Base-by-base conservation (phyloP, 1,140 invertebrate species). In the Stegodyphus dumicola region DNA sequence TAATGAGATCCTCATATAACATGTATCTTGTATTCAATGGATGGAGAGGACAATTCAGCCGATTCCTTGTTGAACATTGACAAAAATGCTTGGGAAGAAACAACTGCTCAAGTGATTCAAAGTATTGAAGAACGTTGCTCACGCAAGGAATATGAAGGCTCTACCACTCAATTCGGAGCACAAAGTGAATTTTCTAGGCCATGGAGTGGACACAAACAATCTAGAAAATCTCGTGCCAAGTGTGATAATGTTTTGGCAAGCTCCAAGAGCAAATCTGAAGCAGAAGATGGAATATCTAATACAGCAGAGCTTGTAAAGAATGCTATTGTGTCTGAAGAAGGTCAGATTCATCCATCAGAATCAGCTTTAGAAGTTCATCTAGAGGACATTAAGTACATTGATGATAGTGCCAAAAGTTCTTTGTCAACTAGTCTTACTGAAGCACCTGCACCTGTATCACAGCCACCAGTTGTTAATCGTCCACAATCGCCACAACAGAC, bases 331-430 rank as follows among this genome's bases (percentile, higher is more conserved):
- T 49, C 49, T 9, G 53, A 66, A 17, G 66, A 85, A 13, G 13
- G 18, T 69, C 74, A 85, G n/a, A 54, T 13, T 53, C 18, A 33
- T 56, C 54, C 66, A 48, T 56, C 77, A 67, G 85, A 65, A 51
- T 13, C 85, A 53, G 51, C 76, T 7, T 49, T 80, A 64, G 85
- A 81, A 70, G 33, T 18, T 51, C 77, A 81, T 51, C 13, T 78
- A 51, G 77, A 77, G 52, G 86, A 87, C 33, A 87, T 87, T 51
- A 77, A 77, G n/a, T 87, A 87, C 77, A 87, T 87, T 74, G 86
- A 87, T 85, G 86, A 84, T 48, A 87, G 86, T 81, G 76, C 86
- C 80, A 85, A 81, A 80, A 87, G 86, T 75, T 87, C 86, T 11
- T 53, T 87, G 53, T 86, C 84, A 18, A 78, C 84, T 18, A 86